Base-by-base conservation (phyloP, 2,888 invertebrate genomes). In the Minunthozetes semirufus region DNA sequence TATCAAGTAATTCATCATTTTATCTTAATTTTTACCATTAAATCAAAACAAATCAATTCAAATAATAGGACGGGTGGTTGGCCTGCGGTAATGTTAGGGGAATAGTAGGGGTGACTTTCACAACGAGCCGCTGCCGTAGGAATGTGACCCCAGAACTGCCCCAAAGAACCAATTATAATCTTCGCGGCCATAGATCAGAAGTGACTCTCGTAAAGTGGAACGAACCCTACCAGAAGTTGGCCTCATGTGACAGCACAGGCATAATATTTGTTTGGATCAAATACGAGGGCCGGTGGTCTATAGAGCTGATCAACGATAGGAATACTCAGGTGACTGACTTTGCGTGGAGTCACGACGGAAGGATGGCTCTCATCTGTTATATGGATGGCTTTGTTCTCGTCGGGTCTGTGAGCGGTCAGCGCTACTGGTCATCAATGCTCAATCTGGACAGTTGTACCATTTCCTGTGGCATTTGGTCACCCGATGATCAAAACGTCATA, bases 181-280 rank as follows among this genome's bases (percentile, higher is more conserved):
- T 98, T 77, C 88, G 98, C 78, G 97, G 97, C 68, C 98, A 98
- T 84, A 88, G 96, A 82, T 93, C 94, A 79, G 94, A 96, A 86
- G 92, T 94, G 76, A 93, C 92, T 79, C 86, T 97, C 76, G 97
- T 97, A 48, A 93, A 94, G 85, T 98, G 98, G 98, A 98, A 98
- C 85, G 94, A 94, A 83, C 94, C 95, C 0, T 97, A 96, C 83
- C 95, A 96, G 85, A 97, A 98, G 84, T 85, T 98, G 80, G 97
- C 97, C 8, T 95, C 96, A 6, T 98, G 97, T 84, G 98, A 98
- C 86, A 92, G 92, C 81, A 93, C 93, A 1, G 97, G 98, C 1
- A 94, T 98, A 76, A 98, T 98, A 82, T 98, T 98, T 84, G 97
- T 99, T 33, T 99, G 98, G 98, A 96, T 98, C 81, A 96, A 97